A percentile compares a stretch with the other conserved stretches of the same genome.
Conservation (phyloP, 2,888 invertebrate species). For the Cataglyphis livida region DNA sequence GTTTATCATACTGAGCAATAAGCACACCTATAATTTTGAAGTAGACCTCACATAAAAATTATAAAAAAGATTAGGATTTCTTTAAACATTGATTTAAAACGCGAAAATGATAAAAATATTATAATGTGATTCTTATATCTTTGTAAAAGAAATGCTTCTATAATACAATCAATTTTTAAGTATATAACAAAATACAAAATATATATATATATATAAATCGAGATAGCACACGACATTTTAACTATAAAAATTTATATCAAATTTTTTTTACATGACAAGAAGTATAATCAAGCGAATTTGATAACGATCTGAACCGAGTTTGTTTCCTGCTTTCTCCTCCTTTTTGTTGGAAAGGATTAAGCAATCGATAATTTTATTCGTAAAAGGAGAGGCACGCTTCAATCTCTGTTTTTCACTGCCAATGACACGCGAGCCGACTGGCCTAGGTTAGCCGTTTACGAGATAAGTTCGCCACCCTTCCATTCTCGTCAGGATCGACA, state of each 20-base stretch:
- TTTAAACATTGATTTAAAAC: background rate
- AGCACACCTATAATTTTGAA: background rate
- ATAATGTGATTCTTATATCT: background rate
- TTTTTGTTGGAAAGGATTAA: conserved; percentile 77
- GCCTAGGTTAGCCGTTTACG: conserved; percentile 70
- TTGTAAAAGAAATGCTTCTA: background rate
- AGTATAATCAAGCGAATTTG: background rate
- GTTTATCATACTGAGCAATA: background rate
- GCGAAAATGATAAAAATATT: background rate
- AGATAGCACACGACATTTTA: background rate
- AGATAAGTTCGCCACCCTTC: conserved; percentile 58
- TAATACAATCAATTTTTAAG: background rate
- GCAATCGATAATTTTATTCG: conserved; percentile 79
- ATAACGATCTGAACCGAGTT: background rate
- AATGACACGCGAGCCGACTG: conserved; percentile 76
- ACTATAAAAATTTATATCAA: background rate
- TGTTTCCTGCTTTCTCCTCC: conserved; percentile 17
- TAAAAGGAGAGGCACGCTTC: conserved; percentile 82
- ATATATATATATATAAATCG: background rate
- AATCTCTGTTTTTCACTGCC: conserved; percentile 83
- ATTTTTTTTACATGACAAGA: background rate
- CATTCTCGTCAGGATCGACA: conserved; percentile 53
- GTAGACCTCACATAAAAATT: background rate
- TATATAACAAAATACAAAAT: background rate
- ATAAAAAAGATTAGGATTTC: background rate